Evolutionary conservation across 92 coral and sea anemone genomes (phyloP), one percentile per base, ranked within the genome.

Genomic region (Zoanthus sansibaricus): DNA sequence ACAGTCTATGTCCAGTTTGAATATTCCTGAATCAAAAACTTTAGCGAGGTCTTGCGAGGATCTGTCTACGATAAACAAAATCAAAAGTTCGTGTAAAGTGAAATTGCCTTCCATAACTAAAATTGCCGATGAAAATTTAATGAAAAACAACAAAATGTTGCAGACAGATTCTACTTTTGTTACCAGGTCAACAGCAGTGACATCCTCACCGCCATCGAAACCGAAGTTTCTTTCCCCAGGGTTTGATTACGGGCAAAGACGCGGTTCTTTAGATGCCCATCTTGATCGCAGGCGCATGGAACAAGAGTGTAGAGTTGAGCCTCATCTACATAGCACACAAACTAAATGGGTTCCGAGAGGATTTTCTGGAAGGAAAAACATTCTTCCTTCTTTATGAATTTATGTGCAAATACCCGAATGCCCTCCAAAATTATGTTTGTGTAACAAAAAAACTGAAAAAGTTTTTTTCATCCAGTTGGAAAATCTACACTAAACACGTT

Each of bases 301-400:
- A 14, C 17, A 91, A 30, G 44, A 20, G 61, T 21, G 71, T 59
- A 49, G 66, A 37, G 84, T 83, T 32, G 86, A 82, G 32, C 87
- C 71, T 11, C 88, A 83, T 31, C 17, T 72, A 31, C 51, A 82
- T 52, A 37, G 42, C 4, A 93, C 96, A 2, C 94, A 91, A 47
- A 86, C 96, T 16, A 94, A 93, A 91, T 94, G 95, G 98, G 91
- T 93, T 68, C 98, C 98, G 6, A 94, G 89, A 83, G 87, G 88
- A 7, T 84, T 75, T 54, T 54, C 82, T 0, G 88, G 88, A 5
- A 73, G 64, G 51, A 88, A 93, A 25, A 76, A 90, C 30, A 69
- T 93, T 48, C 95, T 90, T 5, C 98, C 98, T 49, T 49, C 55
- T 49, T 49, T 49, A 9, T 49, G 55, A 49, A 11, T 49, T 49